Conservation (phyloP, 1,140 invertebrate genomes). For the Lamellibrachia luymesi region DNA sequence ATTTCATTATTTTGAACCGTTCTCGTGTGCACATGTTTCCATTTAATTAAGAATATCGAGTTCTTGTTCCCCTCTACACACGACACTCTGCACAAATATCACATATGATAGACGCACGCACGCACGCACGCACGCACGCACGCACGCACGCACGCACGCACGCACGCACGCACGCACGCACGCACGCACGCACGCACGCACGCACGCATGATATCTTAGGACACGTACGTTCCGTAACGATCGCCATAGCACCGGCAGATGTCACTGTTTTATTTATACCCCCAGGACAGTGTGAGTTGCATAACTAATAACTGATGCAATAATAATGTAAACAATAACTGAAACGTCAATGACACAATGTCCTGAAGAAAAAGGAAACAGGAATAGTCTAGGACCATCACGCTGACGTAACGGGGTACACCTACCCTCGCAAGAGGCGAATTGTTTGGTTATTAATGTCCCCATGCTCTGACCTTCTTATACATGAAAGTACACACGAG, state of each 20-base stretch:
- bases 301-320: background rate
- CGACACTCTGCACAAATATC: background rate
- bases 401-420: background rate
- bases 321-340: background rate
- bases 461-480: background rate
- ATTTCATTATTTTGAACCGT: background rate
- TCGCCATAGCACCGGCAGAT: too few relatives aligned
- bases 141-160: too few relatives aligned
- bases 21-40: background rate
- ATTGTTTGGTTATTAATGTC: background rate
- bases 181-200: too few relatives aligned
- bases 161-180: too few relatives aligned
- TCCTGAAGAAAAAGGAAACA: background rate
- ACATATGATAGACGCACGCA: background rate
- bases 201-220: too few relatives aligned
- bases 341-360: background rate
- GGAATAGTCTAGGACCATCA: background rate
- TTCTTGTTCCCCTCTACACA: background rate
- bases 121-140: too few relatives aligned
- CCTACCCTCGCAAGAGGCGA: background rate
- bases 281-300: background rate
- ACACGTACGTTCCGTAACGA: too few relatives aligned
- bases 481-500: background rate
- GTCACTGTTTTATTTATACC: background rate
- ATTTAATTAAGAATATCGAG: background rate